These are phyloP conservation scores for Zosterops pallidus DNA, from an alignment of 2,113 vertebrate species.

Conservation along the genomic window DNA sequence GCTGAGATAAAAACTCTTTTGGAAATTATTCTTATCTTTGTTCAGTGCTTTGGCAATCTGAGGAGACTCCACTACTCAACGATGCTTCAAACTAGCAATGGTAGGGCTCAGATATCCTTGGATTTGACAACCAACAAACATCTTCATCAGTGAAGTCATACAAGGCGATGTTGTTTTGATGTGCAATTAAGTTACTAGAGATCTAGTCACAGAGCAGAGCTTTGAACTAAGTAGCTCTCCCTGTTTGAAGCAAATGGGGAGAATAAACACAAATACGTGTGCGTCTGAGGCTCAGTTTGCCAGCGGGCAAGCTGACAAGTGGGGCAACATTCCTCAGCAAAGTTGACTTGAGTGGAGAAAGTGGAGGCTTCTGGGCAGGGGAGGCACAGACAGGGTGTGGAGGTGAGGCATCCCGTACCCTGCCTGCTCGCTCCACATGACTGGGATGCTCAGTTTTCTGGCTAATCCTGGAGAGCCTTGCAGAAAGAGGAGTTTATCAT, in stretches of 20 bases:
- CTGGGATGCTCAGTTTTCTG: background rate
- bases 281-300: background rate
- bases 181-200: slow-evolving; percentile 16
- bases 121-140: background rate
- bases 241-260: background rate
- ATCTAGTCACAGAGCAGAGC: background rate
- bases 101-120: background rate
- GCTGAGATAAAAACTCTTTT: background rate
- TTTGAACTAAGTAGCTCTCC: slow-evolving; percentile 10
- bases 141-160: background rate
- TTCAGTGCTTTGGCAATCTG: background rate
- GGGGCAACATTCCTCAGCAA: background rate
- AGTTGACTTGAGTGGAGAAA: background rate
- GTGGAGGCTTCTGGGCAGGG: background rate
- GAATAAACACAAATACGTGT: background rate
- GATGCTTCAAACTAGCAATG: background rate
- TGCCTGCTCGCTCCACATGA: rapidly evolving
- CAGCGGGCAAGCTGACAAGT: background rate
- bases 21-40: background rate
- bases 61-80: background rate
- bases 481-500: background rate
- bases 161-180: background rate
- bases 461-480: background rate
- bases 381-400: background rate
- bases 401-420: background rate